Conservation (phyloP, 2,113 vertebrate genomes). For the Zingel zingel region DNA sequence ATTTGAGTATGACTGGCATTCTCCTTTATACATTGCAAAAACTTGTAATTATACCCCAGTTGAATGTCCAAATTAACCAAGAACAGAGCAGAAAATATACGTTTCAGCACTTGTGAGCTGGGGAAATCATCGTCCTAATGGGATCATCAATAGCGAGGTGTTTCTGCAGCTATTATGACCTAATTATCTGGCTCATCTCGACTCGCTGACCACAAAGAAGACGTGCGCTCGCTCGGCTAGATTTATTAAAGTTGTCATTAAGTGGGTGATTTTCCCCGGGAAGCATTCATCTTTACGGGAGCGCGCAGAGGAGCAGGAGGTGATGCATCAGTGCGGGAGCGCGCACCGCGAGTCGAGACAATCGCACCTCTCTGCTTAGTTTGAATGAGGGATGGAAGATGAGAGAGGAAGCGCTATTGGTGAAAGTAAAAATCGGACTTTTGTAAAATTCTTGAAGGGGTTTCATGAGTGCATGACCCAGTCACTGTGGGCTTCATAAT, state of each 20-base stretch:
- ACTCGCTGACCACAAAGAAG: slow-evolving; percentile 87
- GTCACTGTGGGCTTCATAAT: background rate
- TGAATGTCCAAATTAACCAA: slow-evolving; percentile 17
- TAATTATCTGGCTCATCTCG: slow-evolving; percentile 86
- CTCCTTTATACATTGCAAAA: background rate
- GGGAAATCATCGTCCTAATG: slow-evolving; percentile 69
- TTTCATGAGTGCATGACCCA: background rate
- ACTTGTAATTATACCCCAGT: background rate
- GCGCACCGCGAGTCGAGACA: slow-evolving; percentile 28
- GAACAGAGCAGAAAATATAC: slow-evolving; percentile 20
- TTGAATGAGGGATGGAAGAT: background rate
- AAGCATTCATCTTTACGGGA: slow-evolving; percentile 81
- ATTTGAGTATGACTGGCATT: background rate
- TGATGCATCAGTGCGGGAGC: slow-evolving; percentile 54
- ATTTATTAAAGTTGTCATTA: slow-evolving; percentile 91
- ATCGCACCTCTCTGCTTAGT: background rate
- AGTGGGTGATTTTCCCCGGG: slow-evolving; percentile 78
- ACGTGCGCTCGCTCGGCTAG: slow-evolving; percentile 78
- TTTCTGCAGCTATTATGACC: slow-evolving; percentile 82
- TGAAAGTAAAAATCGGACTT: background rate
- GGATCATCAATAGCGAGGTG: slow-evolving; percentile 83
- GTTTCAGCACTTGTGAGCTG: slow-evolving; percentile 46
- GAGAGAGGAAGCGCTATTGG: background rate
- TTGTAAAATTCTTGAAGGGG: background rate
- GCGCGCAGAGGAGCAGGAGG: slow-evolving; percentile 54